Evolutionary conservation across 1,140 invertebrate genomes (phyloP).

Genomic region (Sycophaga agraensis): DNA sequence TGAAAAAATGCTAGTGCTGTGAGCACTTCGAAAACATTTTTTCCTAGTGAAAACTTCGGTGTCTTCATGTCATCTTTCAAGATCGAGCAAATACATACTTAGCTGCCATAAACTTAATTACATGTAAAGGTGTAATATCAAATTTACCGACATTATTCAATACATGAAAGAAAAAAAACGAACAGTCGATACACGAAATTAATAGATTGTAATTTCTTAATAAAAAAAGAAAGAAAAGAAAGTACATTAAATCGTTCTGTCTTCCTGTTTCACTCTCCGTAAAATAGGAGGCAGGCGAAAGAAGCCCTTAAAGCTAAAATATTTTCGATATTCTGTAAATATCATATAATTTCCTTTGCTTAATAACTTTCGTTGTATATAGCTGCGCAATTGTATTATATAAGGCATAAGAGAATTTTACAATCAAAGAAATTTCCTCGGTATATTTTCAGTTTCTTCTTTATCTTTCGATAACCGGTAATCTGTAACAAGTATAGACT

Average conservation of each 20-base stretch:
- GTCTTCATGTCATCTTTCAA: background rate
- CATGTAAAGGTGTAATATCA: conserved; percentile 34
- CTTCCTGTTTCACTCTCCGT: conserved; percentile 17
- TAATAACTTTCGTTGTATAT: conserved; percentile 37
- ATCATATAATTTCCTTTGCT: conserved; percentile 33
- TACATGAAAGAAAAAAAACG: conserved; percentile 21
- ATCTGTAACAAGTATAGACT: conserved; percentile 55
- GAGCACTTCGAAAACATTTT: background rate
- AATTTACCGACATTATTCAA: conserved; percentile 28
- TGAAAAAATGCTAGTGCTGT: conserved; percentile 9
- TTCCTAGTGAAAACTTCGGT: background rate
- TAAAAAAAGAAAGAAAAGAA: conserved; percentile 29
- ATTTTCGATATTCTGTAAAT: conserved; percentile 41
- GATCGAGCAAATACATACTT: conserved; percentile 24
- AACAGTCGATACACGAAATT: conserved; percentile 27
- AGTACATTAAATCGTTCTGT: conserved; percentile 26
- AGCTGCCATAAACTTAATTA: conserved; percentile 43
- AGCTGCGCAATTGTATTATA: conserved; percentile 35
- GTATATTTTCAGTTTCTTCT: conserved; percentile 14
- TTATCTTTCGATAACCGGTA: conserved; percentile 38
- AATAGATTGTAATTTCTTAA: conserved; percentile 28
- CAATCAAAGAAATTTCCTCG: conserved; percentile 43
- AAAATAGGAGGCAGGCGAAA: conserved; percentile 28
- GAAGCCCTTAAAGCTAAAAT: conserved; percentile 38
- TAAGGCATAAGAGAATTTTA: conserved; percentile 47